Evolutionary conservation across 2,797 vertebrate genomes (phyloP).

Genomic region (Lagocephalus sceleratus): DNA sequence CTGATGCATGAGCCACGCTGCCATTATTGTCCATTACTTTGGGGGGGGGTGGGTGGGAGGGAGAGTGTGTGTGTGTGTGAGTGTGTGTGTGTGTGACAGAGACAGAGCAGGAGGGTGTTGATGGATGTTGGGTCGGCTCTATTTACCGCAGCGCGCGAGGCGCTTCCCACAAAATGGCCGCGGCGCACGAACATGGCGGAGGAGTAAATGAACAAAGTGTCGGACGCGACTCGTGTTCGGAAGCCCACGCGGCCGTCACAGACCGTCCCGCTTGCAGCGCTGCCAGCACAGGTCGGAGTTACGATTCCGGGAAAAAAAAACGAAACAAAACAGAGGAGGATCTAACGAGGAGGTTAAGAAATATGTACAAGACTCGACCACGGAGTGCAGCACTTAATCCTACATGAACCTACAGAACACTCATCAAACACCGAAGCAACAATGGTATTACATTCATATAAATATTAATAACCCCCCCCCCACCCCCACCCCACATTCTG

Average conservation of each 20-base stretch:
- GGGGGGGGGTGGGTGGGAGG: slow-evolving; percentile 7
- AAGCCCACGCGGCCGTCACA: slow-evolving; percentile 11
- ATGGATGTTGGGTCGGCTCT: slow-evolving; percentile 62
- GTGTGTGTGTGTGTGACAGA: slow-evolving; percentile 55
- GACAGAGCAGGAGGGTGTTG: slow-evolving; percentile 60
- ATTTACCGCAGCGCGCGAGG: slow-evolving; percentile 28
- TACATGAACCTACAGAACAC: slow-evolving; percentile 49
- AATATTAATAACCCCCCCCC: slow-evolving; percentile 54
- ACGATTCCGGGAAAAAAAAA: no score
- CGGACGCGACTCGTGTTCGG: slow-evolving; percentile 41
- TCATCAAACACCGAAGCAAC: slow-evolving; percentile 53
- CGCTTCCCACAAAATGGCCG: slow-evolving; percentile 69
- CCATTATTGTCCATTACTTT: slow-evolving; percentile 63
- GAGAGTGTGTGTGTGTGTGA: no score
- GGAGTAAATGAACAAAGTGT: slow-evolving; percentile 36
- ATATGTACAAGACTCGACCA: slow-evolving; percentile 40
- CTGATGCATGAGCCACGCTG: slow-evolving; percentile 37
- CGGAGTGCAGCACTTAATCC: slow-evolving; percentile 26
- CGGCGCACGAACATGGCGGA: slow-evolving; percentile 60
- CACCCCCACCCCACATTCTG: slow-evolving; percentile 10
- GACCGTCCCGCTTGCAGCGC: slow-evolving; percentile 7
- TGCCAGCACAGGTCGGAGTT: slow-evolving; percentile 27
- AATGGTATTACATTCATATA: slow-evolving; percentile 61
- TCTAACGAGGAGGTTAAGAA: slow-evolving; percentile 19
- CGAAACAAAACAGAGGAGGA: slow-evolving; percentile 5